Percentiles rank a stretch among this genome's conserved stretches.
These are phyloP conservation scores for Antedon mediterranea DNA, from an alignment of 53 echinoderm and acorn worm genomes.

Conservation along the genomic window DNA sequence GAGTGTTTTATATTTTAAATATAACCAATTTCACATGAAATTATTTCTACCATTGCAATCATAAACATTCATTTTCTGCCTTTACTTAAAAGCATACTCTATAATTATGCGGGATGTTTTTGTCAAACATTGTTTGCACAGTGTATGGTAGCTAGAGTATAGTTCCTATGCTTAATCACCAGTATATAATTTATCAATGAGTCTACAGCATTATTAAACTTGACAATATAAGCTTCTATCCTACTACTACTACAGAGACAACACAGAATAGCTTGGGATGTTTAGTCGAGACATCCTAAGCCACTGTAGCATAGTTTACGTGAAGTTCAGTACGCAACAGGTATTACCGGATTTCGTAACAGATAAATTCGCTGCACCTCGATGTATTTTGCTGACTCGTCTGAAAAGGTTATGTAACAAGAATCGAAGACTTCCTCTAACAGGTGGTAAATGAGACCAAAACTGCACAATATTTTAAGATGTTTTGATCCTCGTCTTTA, in stretches of 20 bases:
- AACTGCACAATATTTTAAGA: not conserved
- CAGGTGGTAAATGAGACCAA: not conserved
- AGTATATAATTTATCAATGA: too few species aligned
- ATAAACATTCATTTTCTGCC: too few species aligned
- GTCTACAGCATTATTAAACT: too few species aligned
- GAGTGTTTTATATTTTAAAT: too few species aligned
- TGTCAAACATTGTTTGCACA: too few species aligned
- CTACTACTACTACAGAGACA: not conserved
- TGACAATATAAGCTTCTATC: too few species aligned
- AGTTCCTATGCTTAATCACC: too few species aligned
- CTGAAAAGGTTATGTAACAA: not conserved
- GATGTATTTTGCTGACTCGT: not conserved
- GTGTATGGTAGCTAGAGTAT: too few species aligned
- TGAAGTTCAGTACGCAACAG: not conserved
- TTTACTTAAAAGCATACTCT: too few species aligned
- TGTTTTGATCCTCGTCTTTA: not conserved
- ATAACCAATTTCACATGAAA: too few species aligned
- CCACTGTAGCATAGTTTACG: not conserved
- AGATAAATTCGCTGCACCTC: not conserved
- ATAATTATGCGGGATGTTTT: too few species aligned
- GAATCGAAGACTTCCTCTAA: not conserved
- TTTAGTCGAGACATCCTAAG: not conserved
- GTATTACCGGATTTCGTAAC: not conserved
- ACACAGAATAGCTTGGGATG: not conserved
- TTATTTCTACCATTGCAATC: too few species aligned